Evolutionary conservation across 1,140 invertebrate species (phyloP).

Genomic region (Caerostris extrusa): DNA sequence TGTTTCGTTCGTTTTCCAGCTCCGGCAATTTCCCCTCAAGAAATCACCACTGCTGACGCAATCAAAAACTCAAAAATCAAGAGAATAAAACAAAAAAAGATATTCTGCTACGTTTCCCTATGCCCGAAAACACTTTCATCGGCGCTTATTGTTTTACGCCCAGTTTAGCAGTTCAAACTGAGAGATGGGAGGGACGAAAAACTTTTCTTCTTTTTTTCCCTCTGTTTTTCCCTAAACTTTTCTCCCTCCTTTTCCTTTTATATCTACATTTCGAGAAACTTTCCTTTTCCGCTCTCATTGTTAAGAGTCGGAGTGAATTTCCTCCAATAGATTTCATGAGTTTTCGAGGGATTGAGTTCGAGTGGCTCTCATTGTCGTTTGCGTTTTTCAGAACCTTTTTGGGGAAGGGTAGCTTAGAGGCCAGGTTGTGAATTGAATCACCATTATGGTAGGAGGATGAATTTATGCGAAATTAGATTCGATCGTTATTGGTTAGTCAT

Average conservation of each 20-base stretch:
- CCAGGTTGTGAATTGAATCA: too few relatives aligned
- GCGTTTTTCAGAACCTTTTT: neutral
- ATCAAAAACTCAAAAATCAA: conserved; percentile 43
- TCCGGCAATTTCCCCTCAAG: conserved; percentile 44
- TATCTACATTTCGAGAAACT: conserved; percentile 74
- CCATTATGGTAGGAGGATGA: neutral
- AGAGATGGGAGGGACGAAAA: conserved; percentile 48
- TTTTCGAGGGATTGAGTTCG: conserved; percentile 58
- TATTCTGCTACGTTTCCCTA: conserved; percentile 68
- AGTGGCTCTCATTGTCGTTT: conserved; percentile 38
- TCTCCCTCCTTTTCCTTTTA: neutral
- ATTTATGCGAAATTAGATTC: conserved; percentile 24
- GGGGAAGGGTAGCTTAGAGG: too few relatives aligned
- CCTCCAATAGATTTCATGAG: conserved; percentile 53
- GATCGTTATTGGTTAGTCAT: conserved; percentile 21
- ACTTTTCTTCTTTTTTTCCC: conserved; percentile 29
- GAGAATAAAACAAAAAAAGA: conserved; percentile 5
- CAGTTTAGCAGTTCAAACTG: conserved; percentile 73
- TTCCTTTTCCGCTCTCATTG: conserved; percentile 63
- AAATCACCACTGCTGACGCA: conserved; percentile 30
- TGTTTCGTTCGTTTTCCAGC: conserved; percentile 49
- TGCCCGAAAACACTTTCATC: conserved; percentile 60
- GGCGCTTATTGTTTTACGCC: conserved; percentile 72
- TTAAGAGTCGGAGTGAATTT: conserved; percentile 66
- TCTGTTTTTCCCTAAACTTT: neutral